Evolutionary conservation across 2,113 vertebrate genomes (phyloP).

Genomic region (Brachyhypopomus occidentalis): DNA sequence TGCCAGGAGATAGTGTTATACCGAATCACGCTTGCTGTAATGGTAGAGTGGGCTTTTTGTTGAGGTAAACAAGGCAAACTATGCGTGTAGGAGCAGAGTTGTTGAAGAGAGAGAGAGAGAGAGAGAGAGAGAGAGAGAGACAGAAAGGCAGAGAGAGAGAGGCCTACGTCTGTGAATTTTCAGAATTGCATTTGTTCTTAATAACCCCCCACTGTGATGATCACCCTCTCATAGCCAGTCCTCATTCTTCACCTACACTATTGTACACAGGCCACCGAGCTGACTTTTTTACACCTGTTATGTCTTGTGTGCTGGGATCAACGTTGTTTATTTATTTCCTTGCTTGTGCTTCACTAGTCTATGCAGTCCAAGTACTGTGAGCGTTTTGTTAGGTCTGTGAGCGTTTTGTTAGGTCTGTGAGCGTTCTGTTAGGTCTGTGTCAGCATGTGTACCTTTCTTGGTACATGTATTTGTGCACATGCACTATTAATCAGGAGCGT

Average conservation of each 20-base stretch:
- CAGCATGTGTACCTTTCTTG: neutral
- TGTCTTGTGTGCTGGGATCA: neutral
- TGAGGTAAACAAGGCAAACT: constrained; percentile 20
- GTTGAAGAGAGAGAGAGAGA: neutral
- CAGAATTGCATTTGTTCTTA: constrained; percentile 19
- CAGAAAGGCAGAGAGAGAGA: neutral
- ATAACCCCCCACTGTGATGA: constrained; percentile 38
- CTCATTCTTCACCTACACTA: constrained; percentile 19
- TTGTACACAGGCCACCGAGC: constrained; percentile 21
- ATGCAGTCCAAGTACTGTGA: constrained; percentile 64
- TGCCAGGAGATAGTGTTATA: constrained; percentile 14
- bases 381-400: constrained; percentile 52
- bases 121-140: neutral
- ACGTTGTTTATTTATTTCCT: neutral
- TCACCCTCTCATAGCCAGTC: constrained; percentile 28
- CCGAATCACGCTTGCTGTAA: neutral
- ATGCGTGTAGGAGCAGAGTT: neutral
- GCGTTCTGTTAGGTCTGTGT: neutral
- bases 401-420: constrained; percentile 3
- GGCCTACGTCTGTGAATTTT: constrained; percentile 21
- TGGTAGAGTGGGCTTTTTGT: neutral
- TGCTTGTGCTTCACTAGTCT: constrained; percentile 43
- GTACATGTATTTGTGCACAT: neutral
- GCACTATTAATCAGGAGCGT: neutral
- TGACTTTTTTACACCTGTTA: constrained; percentile 30